phyloP scores from a whole-genome alignment of 2,113 vertebrate species.

The Hyperoodon ampullatus region DNA sequence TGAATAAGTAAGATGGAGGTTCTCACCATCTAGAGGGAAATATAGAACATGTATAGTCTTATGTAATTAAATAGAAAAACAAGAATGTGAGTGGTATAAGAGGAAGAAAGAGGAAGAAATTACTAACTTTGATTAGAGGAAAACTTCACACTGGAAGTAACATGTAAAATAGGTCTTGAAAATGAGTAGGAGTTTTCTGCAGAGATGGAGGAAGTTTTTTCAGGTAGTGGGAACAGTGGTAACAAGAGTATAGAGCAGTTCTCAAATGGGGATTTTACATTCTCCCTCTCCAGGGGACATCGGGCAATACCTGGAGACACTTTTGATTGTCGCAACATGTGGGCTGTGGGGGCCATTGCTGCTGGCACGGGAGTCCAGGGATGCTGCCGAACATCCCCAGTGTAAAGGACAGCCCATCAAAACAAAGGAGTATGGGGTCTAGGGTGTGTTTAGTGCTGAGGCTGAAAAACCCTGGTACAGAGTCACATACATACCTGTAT shows the following conservation, averaged over 20 bases:
- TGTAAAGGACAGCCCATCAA: not conserved
- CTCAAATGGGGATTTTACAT: not conserved
- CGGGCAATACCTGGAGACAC: not conserved
- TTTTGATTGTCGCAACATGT: not conserved
- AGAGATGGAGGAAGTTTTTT: not conserved
- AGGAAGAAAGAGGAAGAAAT: not conserved
- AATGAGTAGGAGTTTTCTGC: not conserved
- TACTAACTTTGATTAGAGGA: not conserved
- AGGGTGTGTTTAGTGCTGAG: not conserved
- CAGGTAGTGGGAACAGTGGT: not conserved
- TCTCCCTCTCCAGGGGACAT: not conserved
- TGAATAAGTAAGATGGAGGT: not conserved
- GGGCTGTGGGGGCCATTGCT: not conserved
- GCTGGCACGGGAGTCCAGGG: not conserved
- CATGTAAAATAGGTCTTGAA: not conserved
- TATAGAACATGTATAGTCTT: not conserved
- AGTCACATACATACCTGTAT: not conserved
- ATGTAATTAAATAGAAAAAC: not conserved
- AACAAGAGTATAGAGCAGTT: not conserved
- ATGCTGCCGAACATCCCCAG: not conserved
- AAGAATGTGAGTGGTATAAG: not conserved
- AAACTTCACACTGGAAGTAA: not conserved
- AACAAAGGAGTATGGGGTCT: not conserved
- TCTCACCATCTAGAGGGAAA: not conserved
- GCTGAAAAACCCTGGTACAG: not conserved